phyloP scores from a whole-genome alignment of 2,797 vertebrate genomes.

The Lacerta agilis region DNA sequence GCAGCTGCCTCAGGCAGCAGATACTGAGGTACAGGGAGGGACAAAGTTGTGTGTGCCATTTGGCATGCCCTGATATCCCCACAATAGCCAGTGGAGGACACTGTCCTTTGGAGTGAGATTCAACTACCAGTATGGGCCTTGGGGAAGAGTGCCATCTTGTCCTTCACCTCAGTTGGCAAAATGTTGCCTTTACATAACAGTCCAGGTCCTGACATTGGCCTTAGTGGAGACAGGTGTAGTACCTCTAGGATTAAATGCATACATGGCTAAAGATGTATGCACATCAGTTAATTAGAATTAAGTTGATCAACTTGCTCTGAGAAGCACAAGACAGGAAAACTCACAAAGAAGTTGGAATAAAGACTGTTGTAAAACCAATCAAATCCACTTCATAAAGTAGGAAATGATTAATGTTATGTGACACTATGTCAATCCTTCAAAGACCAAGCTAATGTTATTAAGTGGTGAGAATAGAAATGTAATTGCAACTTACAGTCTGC shows the following conservation, averaged over 20 bases:
- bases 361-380: slow-evolving; percentile 39
- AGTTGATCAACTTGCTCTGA: background rate
- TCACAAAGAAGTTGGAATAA: background rate
- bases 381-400: slow-evolving; percentile 23
- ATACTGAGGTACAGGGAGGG: no score
- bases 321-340: background rate
- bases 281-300: background rate
- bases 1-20: no score
- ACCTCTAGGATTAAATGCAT: background rate
- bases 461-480: slow-evolving; percentile 9
- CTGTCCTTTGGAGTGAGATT: no score
- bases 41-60: no score
- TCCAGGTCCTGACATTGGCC: background rate
- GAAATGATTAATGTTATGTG: slow-evolving; percentile 11
- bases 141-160: no score
- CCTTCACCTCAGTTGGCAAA: no score
- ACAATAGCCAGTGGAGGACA: no score
- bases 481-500: background rate
- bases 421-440: slow-evolving; percentile 30
- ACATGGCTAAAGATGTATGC: background rate
- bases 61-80: no score
- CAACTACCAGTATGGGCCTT: no score
- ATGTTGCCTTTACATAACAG: background rate
- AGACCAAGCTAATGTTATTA: slow-evolving; percentile 4
- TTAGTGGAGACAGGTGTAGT: background rate